phyloP scores from a whole-genome alignment of 2,888 invertebrate species.

The Leptopilina drosophilae region DNA sequence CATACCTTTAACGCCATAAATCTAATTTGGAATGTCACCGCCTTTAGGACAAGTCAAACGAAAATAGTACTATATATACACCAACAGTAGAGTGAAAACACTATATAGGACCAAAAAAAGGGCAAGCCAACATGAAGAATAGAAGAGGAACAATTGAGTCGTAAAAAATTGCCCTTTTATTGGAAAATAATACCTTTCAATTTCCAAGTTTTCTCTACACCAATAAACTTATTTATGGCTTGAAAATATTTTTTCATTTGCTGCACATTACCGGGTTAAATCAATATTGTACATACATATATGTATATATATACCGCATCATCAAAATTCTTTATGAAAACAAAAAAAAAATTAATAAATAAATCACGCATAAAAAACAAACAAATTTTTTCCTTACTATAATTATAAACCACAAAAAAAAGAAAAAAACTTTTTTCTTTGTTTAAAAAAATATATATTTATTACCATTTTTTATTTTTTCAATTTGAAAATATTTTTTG shows the following conservation, averaged over 20 bases:
- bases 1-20: slow-evolving; percentile 41
- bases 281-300: not conserved
- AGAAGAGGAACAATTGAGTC: slow-evolving; percentile 28
- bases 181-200: slow-evolving; percentile 25
- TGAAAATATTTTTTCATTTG: slow-evolving; percentile 8
- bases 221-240: slow-evolving; percentile 32
- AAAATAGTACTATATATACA: slow-evolving; percentile 19
- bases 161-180: slow-evolving; percentile 37
- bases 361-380: not conserved
- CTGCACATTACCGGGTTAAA: not conserved
- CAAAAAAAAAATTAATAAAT: not conserved
- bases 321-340: not conserved
- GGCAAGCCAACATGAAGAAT: slow-evolving; percentile 24
- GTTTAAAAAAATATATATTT: too few relatives aligned
- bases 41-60: slow-evolving; percentile 35
- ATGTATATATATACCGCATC: too few relatives aligned
- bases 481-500: too few relatives aligned
- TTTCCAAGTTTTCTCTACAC: slow-evolving; percentile 8
- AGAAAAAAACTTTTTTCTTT: too few relatives aligned
- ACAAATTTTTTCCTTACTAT: too few relatives aligned
- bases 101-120: slow-evolving; percentile 6
- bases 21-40: slow-evolving; percentile 39
- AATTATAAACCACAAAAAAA: too few relatives aligned
- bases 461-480: too few relatives aligned
- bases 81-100: slow-evolving; percentile 30